A percentile compares a stretch with the other conserved stretches of the same genome.
Evolutionary conservation across 2,888 invertebrate species (phyloP).

Genomic region (Nasonovia ribisnigri): DNA sequence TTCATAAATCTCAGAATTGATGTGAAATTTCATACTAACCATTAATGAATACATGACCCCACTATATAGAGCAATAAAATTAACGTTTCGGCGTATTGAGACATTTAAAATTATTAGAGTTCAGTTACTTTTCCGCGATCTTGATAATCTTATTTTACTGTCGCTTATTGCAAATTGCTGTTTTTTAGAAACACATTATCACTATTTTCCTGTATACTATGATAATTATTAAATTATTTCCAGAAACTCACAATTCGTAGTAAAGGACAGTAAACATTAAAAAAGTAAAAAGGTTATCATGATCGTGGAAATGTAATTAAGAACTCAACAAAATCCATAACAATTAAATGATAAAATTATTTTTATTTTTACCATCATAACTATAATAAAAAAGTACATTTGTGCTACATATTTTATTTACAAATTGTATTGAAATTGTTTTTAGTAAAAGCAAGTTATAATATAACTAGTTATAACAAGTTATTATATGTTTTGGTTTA

Average conservation of each 20-base stretch:
- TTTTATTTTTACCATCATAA: background rate
- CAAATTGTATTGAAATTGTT: slow-evolving; percentile 1
- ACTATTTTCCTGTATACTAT: background rate
- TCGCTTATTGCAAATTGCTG: background rate
- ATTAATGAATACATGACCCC: background rate
- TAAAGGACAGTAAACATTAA: background rate
- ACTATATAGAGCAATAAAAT: background rate
- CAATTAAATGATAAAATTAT: background rate
- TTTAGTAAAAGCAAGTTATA: background rate
- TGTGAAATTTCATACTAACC: background rate
- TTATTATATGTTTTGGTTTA: background rate
- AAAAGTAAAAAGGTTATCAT: slow-evolving; percentile 3
- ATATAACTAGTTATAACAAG: too few species aligned
- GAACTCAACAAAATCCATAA: background rate
- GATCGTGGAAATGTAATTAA: background rate
- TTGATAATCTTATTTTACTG: background rate
- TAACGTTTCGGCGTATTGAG: background rate
- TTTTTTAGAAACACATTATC: slow-evolving; percentile 22
- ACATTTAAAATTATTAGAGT: background rate
- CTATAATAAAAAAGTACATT: background rate
- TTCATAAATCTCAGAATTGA: background rate
- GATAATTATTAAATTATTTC: background rate
- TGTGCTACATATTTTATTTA: slow-evolving; percentile 8
- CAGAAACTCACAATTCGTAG: background rate
- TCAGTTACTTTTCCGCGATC: background rate